phyloP scores from a whole-genome alignment of 1,140 invertebrate genomes.

The Manduca sexta region DNA sequence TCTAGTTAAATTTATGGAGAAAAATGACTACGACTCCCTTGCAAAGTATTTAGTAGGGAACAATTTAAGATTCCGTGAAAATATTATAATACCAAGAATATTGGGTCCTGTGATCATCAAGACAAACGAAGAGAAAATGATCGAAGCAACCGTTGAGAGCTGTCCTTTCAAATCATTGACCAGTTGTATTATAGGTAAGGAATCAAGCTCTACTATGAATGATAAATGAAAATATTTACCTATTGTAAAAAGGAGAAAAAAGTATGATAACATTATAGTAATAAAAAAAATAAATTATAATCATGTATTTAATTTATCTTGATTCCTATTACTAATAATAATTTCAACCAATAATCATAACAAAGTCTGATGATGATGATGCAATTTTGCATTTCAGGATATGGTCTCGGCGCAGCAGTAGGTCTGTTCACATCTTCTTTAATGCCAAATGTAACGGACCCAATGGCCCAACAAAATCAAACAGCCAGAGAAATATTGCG shows the following conservation, averaged over 20 bases:
- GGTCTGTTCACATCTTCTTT: slow-evolving; percentile 97
- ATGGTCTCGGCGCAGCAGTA: slow-evolving; percentile 93
- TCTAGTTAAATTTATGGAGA: slow-evolving; percentile 61
- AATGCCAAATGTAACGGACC: slow-evolving; percentile 86
- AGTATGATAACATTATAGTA: too few species aligned
- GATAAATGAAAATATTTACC: too few species aligned
- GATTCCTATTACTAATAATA: background rate
- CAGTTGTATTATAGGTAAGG: slow-evolving; percentile 91
- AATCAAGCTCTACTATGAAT: background rate
- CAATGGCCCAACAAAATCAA: slow-evolving; percentile 85
- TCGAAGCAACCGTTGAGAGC: slow-evolving; percentile 92
- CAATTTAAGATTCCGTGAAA: slow-evolving; percentile 80
- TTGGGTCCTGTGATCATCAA: slow-evolving; percentile 86
- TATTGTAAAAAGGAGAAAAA: too few species aligned
- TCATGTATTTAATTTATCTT: background rate
- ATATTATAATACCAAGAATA: slow-evolving; percentile 86
- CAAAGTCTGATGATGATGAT: slow-evolving; percentile 1
- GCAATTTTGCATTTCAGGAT: slow-evolving; percentile 77
- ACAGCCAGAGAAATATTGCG: slow-evolving; percentile 86
- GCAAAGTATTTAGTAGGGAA: slow-evolving; percentile 80
- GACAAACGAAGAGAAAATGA: slow-evolving; percentile 89
- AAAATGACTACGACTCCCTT: slow-evolving; percentile 73
- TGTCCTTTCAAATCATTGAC: slow-evolving; percentile 93
- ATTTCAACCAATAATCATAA: background rate
- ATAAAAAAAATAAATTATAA: background rate